These are phyloP conservation scores for Smittia sp. DNA, from an alignment of 2,888 invertebrate species.

Conservation along the genomic window DNA sequence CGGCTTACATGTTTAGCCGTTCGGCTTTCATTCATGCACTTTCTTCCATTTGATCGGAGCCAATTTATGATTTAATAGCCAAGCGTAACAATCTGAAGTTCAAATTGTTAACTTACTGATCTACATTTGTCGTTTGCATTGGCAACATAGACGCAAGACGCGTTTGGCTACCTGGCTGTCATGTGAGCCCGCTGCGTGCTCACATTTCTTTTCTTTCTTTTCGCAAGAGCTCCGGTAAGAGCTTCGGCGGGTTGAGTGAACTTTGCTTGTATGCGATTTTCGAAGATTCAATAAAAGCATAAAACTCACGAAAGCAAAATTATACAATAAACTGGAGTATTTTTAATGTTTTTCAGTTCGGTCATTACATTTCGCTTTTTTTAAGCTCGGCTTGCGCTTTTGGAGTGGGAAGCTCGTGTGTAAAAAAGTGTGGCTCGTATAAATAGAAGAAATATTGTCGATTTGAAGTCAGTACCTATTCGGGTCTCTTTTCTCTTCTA, in stretches of 20 bases:
- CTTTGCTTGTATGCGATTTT: constrained; percentile 16
- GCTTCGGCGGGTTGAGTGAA: background rate
- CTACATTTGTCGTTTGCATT: background rate
- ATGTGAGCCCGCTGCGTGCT: background rate
- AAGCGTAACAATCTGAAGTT: background rate
- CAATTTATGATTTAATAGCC: background rate
- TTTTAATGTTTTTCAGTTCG: constrained; percentile 7
- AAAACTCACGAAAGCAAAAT: constrained; percentile 15
- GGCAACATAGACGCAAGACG: background rate
- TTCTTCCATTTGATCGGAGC: background rate
- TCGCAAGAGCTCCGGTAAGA: background rate
- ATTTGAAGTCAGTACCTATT: constrained; percentile 53
- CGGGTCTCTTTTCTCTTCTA: constrained; percentile 49
- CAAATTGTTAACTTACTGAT: background rate
- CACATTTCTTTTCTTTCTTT: background rate
- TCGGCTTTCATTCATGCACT: background rate
- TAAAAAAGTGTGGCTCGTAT: constrained; percentile 46
- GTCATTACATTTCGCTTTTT: constrained; percentile 18
- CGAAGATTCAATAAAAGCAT: constrained; percentile 12
- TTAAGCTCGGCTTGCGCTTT: background rate
- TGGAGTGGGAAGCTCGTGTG: constrained; percentile 20
- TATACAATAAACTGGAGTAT: constrained; percentile 22
- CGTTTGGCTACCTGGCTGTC: background rate
- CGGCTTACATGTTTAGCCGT: background rate
- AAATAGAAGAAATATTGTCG: constrained; percentile 50